Evolutionary conservation across 2,797 vertebrate species (phyloP).

Genomic region (Hippocampus kuda): DNA sequence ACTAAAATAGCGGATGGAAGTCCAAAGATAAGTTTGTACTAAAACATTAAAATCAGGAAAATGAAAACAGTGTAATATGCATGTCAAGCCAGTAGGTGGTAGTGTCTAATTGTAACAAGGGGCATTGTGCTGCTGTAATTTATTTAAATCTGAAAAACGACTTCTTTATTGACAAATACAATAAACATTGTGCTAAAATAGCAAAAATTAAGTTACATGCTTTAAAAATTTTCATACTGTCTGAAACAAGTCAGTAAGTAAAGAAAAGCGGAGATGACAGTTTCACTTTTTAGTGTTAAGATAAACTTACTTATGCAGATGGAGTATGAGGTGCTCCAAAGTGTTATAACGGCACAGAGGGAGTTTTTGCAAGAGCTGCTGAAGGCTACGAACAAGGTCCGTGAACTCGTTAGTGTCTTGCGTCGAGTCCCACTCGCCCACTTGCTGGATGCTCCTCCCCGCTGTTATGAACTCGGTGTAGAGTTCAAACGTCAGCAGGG

Average conservation of each 20-base stretch:
- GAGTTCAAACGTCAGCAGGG: constrained; percentile 76
- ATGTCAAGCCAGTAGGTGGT: no score
- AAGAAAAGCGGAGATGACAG: no score
- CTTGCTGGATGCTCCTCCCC: constrained; percentile 72
- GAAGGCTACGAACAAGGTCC: constrained; percentile 43
- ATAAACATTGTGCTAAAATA: no score
- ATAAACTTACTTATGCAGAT: constrained; percentile 72
- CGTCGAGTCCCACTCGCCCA: constrained; percentile 47
- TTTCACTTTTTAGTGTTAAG: not conserved
- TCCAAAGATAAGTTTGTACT: not conserved
- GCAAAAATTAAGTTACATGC: no score
- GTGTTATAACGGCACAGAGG: constrained; percentile 75
- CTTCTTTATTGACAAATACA: no score
- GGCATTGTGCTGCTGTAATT: no score
- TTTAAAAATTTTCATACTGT: no score
- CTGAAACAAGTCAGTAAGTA: no score
- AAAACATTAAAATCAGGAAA: no score
- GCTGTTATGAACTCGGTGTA: constrained; percentile 73
- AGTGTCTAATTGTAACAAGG: not conserved
- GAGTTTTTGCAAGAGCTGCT: constrained; percentile 56
- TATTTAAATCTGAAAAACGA: no score
- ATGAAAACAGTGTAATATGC: no score
- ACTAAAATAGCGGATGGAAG: not conserved
- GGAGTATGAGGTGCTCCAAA: constrained; percentile 73
- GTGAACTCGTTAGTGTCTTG: constrained; percentile 42